These are phyloP conservation scores for Falcunculus frontatus DNA, from an alignment of 2,113 vertebrate species.

Conservation along the genomic window DNA sequence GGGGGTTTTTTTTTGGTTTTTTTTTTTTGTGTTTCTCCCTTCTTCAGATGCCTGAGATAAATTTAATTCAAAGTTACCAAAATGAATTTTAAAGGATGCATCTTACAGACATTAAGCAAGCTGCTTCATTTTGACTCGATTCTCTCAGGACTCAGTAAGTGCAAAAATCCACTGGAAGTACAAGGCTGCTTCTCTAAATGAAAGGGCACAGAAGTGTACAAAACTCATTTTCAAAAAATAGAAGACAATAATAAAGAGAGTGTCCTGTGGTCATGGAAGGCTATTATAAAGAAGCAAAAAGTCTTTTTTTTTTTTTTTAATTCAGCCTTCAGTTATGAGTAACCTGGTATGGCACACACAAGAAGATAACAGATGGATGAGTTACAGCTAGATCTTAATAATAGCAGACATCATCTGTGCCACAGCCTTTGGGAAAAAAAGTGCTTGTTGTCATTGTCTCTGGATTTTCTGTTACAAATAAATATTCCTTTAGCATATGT, in stretches of 20 bases:
- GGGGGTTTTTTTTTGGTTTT: not conserved
- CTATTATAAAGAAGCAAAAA: not conserved
- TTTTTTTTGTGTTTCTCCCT: too few species aligned
- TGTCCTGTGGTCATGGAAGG: not conserved
- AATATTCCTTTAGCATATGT: not conserved
- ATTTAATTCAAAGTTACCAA: not conserved
- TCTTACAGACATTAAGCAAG: not conserved
- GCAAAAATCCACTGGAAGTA: not conserved
- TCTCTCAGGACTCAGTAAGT: not conserved
- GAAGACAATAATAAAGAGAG: not conserved
- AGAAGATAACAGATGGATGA: slow-evolving; percentile 22
- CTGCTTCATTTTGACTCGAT: not conserved
- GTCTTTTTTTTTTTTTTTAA: not conserved
- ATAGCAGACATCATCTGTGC: slow-evolving; percentile 14
- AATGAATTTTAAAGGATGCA: not conserved
- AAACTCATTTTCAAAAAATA: not conserved
- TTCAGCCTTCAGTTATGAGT: slow-evolving; percentile 13
- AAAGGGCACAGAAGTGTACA: not conserved
- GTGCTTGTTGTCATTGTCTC: not conserved
- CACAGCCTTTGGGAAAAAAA: not conserved
- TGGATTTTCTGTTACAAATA: not conserved
- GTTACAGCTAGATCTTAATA: slow-evolving; percentile 40
- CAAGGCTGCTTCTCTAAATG: not conserved
- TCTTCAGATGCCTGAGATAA: not conserved
- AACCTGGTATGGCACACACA: not conserved